Evolutionary conservation across 2,797 vertebrate species (phyloP), one percentile per base, ranked within the genome.

Genomic region (Amazona finschi): DNA sequence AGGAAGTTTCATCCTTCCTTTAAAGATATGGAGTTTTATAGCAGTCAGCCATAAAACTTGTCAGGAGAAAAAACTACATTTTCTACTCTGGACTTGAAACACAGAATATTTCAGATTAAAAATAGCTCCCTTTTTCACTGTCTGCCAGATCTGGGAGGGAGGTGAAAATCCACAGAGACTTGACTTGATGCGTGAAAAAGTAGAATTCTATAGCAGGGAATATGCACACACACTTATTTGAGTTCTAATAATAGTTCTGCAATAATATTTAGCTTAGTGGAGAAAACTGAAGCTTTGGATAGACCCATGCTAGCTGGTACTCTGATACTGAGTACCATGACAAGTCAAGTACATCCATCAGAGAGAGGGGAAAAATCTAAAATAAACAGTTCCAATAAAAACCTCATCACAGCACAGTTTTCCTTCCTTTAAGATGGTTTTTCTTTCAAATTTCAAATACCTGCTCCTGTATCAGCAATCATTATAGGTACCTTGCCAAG

Each of bases 81-180:
- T 93, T 93, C 24, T 91, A 77, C 74, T 77, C 71, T 76, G 46
- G 60, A 85, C 60, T 96, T 39, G 41, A 95, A 96, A 90, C 44
- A 92, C 52, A 74, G 89, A 91, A 85, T 71, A 91, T 82, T 93
- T 93, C 80, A 87, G 86, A 76, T 73, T 92, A 93, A 97, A 96
- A 96, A 96, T 96, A 96, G 85, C 83, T 96, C 33, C 18, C 8
- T 79, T 92, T 94, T 96, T 79, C 94, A 77, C 93, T 82, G 94
- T 96, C 95, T 96, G 89, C 95, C 91, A 95, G 89, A 88, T 94
- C 86, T 65, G 74, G 91, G 39, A 94, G 57, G 74, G 74, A 95
- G 61, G 87, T 94, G 87, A 96, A 96, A 95, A 96, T 85, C 91
- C 57, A 82, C 83, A 85, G 85, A 69, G 94, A 85, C 60, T 90